phyloP scores from a whole-genome alignment of 2,888 invertebrate genomes.

The Philereme vetulata region DNA sequence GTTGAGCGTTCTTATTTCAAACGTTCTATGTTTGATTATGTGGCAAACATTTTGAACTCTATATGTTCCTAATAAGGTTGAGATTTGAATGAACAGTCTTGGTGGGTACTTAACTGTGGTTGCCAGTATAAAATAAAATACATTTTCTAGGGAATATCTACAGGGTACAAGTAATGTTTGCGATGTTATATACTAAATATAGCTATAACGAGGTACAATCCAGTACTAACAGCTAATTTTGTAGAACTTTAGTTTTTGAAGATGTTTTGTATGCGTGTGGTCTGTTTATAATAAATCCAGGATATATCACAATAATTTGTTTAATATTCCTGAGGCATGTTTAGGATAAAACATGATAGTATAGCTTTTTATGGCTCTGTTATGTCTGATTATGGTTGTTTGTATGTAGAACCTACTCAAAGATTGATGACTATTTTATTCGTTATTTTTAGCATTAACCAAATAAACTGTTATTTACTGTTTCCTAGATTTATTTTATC shows the following conservation, averaged over 20 bases:
- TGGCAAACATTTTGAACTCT: conserved; percentile 38
- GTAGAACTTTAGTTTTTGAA: conserved; percentile 57
- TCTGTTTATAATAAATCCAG: conserved; percentile 15
- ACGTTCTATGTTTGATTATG: conserved; percentile 46
- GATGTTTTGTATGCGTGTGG: conserved; percentile 29
- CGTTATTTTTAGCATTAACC: neutral
- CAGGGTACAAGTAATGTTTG: conserved; percentile 79
- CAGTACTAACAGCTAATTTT: conserved; percentile 77
- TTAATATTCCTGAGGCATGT: conserved; percentile 10
- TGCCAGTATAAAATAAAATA: conserved; percentile 76
- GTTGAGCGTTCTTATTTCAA: conserved; percentile 46
- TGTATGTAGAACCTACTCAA: too few relatives aligned
- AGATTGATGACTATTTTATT: too few relatives aligned
- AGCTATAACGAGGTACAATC: conserved; percentile 53
- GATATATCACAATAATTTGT: conserved; percentile 8
- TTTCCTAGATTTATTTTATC: too few relatives aligned
- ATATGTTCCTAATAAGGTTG: conserved; percentile 29
- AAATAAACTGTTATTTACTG: too few relatives aligned
- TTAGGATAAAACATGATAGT: neutral
- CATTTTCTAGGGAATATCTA: conserved; percentile 81
- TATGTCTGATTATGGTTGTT: neutral
- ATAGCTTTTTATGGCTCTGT: neutral
- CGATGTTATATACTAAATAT: conserved; percentile 53
- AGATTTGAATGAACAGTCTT: conserved; percentile 33
- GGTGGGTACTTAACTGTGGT: conserved; percentile 49